A percentile compares a stretch with the other conserved stretches of the same genome.
phyloP scores from a whole-genome alignment of 2,888 invertebrate species.

The Drosophila paramelanica region DNA sequence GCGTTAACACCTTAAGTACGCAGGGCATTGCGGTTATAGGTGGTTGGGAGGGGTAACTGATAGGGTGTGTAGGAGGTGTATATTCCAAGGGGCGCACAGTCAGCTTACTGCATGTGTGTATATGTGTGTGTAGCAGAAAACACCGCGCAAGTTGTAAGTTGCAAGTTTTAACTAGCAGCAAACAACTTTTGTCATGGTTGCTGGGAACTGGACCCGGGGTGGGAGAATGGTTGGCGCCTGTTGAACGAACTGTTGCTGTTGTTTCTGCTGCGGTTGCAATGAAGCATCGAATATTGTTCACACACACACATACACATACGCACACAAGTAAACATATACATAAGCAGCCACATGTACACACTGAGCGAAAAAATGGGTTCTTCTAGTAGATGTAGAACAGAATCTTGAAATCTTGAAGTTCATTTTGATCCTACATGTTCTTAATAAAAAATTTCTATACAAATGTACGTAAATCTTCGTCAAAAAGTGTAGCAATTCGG shows the following conservation, averaged over 20 bases:
- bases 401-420: too few species aligned
- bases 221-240: constrained; percentile 47
- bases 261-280: constrained; percentile 69
- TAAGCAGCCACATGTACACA: constrained; percentile 10
- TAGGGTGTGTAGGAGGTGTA: constrained; percentile 2
- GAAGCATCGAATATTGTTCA: constrained; percentile 70
- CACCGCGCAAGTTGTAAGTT: constrained; percentile 78
- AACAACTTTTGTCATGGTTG: constrained; percentile 53
- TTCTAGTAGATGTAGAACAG: too few species aligned
- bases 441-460: too few species aligned
- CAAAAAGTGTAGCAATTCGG: too few species aligned
- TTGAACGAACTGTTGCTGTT: constrained; percentile 53
- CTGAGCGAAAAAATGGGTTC: neutral
- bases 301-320: constrained; percentile 27
- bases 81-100: constrained; percentile 5
- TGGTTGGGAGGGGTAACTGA: neutral
- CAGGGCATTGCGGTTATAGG: constrained; percentile 67
- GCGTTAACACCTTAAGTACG: constrained; percentile 81
- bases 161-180: constrained; percentile 75
- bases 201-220: constrained; percentile 7
- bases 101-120: constrained; percentile 10
- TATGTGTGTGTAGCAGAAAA: constrained; percentile 66
- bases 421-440: too few species aligned
- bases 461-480: too few species aligned
- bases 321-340: constrained; percentile 24